phyloP scores from a whole-genome alignment of 2,113 vertebrate species.

The Callionymus lyra region DNA sequence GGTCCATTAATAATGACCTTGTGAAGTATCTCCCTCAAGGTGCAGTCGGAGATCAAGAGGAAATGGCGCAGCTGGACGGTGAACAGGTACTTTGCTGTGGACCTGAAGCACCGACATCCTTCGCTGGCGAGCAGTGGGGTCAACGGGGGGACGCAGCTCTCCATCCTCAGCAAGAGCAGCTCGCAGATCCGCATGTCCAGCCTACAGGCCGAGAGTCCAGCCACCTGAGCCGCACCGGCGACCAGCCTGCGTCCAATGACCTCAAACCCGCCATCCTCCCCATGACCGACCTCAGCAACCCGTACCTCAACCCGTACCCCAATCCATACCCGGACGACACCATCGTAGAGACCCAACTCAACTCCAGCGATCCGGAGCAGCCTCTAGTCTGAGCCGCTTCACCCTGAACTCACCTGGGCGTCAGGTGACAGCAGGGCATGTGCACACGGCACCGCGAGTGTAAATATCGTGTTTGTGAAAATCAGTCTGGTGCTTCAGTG shows the following conservation, averaged over 20 bases:
- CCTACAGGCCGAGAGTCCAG: constrained; percentile 86
- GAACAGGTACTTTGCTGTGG: constrained; percentile 98
- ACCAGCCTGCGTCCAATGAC: background rate
- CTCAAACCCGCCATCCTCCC: constrained; percentile 22
- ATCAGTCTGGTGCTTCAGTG: too few relatives aligned
- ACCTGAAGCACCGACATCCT: constrained; percentile 97
- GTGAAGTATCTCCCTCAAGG: constrained; percentile 89
- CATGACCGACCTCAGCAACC: constrained; percentile 47
- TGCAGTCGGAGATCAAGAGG: constrained; percentile 98
- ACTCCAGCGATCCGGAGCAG: constrained; percentile 31
- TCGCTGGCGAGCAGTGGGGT: constrained; percentile 95
- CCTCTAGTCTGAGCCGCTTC: constrained; percentile 27
- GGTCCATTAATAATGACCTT: constrained; percentile 79
- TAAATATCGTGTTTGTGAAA: too few relatives aligned
- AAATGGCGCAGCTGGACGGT: constrained; percentile 99
- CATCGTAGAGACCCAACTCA: constrained; percentile 37
- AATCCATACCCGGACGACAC: constrained; percentile 26
- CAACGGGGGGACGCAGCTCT: constrained; percentile 95
- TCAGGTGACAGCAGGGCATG: too few relatives aligned
- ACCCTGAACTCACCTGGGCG: background rate
- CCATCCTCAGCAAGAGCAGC: constrained; percentile 98
- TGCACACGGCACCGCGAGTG: too few relatives aligned
- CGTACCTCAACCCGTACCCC: constrained; percentile 30
- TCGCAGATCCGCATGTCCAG: constrained; percentile 96
- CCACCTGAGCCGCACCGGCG: constrained; percentile 69